Percentiles rank a stretch among this genome's conserved stretches.
These are phyloP conservation scores for Pycnonotus jocosus DNA, from an alignment of 2,113 vertebrate species.

Conservation along the genomic window DNA sequence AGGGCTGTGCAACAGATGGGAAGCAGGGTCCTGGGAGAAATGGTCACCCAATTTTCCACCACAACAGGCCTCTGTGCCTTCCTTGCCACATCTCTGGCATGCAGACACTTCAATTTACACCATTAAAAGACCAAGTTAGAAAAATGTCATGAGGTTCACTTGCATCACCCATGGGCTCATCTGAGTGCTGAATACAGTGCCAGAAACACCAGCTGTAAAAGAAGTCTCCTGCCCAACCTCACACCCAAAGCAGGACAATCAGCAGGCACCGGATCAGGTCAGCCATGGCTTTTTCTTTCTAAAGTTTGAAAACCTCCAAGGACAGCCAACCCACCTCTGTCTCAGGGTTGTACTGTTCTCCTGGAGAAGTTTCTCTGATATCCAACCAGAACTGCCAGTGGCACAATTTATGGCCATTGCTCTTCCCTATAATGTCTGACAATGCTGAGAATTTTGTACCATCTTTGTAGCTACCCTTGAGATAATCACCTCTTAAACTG, in stretches of 20 bases:
- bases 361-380: neutral
- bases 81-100: neutral
- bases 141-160: neutral
- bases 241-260: neutral
- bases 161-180: neutral
- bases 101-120: neutral
- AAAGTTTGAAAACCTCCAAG: neutral
- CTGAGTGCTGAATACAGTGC: neutral
- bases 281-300: neutral
- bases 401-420: neutral
- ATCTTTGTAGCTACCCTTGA: neutral
- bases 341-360: neutral
- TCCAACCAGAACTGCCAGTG: neutral
- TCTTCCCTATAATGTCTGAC: neutral
- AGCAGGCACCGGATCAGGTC: neutral
- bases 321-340: neutral
- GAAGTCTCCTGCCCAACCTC: neutral
- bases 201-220: neutral
- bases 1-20: neutral
- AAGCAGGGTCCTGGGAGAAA: neutral
- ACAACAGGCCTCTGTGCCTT: neutral
- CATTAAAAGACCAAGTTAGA: neutral
- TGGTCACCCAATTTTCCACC: neutral
- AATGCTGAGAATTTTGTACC: neutral
- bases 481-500: neutral